phyloP scores from a whole-genome alignment of 2,797 vertebrate genomes.

The Coregonus suidteri region DNA sequence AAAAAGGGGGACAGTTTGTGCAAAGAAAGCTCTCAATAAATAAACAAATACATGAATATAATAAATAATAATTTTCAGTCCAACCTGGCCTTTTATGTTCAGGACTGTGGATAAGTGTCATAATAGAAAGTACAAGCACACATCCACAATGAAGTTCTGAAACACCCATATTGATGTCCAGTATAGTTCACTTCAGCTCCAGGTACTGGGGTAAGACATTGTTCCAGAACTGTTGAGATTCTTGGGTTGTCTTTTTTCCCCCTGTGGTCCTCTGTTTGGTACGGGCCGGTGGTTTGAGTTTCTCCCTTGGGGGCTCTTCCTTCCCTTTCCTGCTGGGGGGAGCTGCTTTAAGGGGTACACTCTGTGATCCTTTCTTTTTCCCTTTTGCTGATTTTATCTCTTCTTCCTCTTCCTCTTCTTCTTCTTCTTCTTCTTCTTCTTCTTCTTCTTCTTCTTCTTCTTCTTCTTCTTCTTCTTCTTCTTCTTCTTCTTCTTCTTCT shows the following conservation, averaged over 20 bases:
- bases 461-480: background rate
- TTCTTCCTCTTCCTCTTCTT: slow-evolving; percentile 9
- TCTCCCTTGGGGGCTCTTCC: slow-evolving; percentile 19
- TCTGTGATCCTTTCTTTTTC: slow-evolving; percentile 14
- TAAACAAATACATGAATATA: too few species aligned
- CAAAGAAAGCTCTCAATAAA: too few species aligned
- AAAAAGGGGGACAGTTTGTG: too few species aligned
- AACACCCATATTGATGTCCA: background rate
- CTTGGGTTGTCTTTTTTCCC: slow-evolving; percentile 48
- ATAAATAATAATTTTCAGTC: too few species aligned
- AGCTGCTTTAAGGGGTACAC: slow-evolving; percentile 7
- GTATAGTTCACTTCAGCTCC: slow-evolving; percentile 78
- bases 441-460: fast-evolving
- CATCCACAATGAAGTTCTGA: too few species aligned
- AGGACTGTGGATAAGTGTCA: too few species aligned
- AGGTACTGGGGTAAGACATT: slow-evolving; percentile 84
- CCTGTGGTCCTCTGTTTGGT: slow-evolving; percentile 55
- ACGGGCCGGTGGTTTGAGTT: slow-evolving; percentile 54
- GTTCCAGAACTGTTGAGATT: slow-evolving; percentile 82
- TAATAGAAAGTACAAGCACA: too few species aligned
- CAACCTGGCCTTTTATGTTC: too few species aligned
- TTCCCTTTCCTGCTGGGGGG: slow-evolving; percentile 16
- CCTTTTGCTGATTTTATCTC: slow-evolving; percentile 6
- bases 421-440: background rate
- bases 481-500: background rate